These are phyloP conservation scores for Alaudala cheleensis DNA, from an alignment of 2,113 vertebrate species.

Conservation along the genomic window DNA sequence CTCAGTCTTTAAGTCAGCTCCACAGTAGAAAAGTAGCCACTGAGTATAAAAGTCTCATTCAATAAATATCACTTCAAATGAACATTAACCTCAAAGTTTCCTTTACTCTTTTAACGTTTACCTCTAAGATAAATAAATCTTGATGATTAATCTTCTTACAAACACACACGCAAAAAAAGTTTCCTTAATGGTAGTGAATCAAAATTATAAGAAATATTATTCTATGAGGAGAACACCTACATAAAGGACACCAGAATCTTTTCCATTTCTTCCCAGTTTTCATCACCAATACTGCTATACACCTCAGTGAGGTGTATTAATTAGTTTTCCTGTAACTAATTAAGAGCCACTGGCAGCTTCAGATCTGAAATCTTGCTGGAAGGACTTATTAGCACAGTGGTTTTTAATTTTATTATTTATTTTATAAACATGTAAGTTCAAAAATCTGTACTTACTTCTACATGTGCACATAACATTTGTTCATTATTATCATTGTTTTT, in stretches of 20 bases:
- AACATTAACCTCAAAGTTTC: neutral
- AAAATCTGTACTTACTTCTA: conserved; percentile 71
- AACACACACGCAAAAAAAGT: neutral
- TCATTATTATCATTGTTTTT: neutral
- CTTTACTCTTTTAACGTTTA: neutral
- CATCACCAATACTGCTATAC: neutral
- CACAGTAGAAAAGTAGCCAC: neutral
- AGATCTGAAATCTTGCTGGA: neutral
- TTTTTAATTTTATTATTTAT: neutral
- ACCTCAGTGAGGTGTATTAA: neutral
- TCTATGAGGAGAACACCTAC: neutral
- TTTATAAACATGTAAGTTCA: neutral
- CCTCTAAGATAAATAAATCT: neutral
- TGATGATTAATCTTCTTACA: neutral
- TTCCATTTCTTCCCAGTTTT: neutral
- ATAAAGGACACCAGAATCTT: neutral
- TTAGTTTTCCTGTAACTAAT: neutral
- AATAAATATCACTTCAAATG: neutral
- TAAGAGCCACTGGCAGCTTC: neutral
- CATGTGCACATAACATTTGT: neutral
- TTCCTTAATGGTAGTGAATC: neutral
- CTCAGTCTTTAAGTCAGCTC: neutral
- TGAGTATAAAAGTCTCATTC: neutral
- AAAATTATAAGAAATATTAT: neutral
- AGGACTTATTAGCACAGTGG: neutral